These are phyloP conservation scores for Ophion slaviceki DNA, from an alignment of 2,888 invertebrate genomes.

Conservation along the genomic window DNA sequence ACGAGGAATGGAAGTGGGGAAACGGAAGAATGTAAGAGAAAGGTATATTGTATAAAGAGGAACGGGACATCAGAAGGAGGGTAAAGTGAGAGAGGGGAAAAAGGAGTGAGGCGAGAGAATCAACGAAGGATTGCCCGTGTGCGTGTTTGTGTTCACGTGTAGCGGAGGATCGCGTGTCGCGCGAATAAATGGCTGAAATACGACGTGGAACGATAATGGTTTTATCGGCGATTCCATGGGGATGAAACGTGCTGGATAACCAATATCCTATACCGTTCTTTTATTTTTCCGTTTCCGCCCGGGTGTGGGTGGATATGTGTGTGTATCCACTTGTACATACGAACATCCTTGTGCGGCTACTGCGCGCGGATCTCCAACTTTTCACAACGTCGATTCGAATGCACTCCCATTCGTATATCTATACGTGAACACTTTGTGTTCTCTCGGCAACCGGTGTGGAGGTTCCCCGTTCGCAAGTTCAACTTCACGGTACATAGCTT, in stretches of 20 bases:
- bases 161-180: constrained; percentile 64
- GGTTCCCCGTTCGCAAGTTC: constrained; percentile 30
- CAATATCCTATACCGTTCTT: constrained; percentile 66
- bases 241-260: constrained; percentile 70
- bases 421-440: constrained; percentile 1
- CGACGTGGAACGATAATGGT: constrained; percentile 72
- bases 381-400: constrained; percentile 24
- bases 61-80: constrained; percentile 7
- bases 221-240: constrained; percentile 71
- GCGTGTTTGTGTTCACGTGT: constrained; percentile 2
- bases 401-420: neutral
- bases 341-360: constrained; percentile 9
- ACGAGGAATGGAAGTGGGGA: neutral
- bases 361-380: constrained; percentile 36
- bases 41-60: constrained; percentile 24
- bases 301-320: constrained; percentile 26
- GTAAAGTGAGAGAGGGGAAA: constrained; percentile 29
- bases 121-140: constrained; percentile 37
- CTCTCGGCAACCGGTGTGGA: neutral
- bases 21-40: constrained; percentile 4
- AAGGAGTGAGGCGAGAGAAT: constrained; percentile 40
- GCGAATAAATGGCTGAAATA: constrained; percentile 69
- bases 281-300: neutral
- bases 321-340: constrained; percentile 4
- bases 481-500: neutral